Evolutionary conservation across 2,797 vertebrate genomes (phyloP), one percentile per base, ranked within the genome.

Genomic region (Yasuhikotakia modesta): DNA sequence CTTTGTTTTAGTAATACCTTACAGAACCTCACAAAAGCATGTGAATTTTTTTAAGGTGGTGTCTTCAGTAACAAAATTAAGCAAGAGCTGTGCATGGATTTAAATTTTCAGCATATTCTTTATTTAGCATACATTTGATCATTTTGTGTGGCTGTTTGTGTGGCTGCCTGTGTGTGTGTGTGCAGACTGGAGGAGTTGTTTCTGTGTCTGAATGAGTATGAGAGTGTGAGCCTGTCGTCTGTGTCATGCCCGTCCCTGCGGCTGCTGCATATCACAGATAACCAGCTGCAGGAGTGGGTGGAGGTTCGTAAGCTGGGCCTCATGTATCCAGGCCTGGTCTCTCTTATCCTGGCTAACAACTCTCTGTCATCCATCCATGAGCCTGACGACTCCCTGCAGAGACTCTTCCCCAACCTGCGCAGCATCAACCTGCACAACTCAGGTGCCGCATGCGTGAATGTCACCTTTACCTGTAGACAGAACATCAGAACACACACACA

Each of bases 361-460:
- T 90, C 91, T 55, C 80, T 99, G 82, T 91, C 87, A 0, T 92
- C 93, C 55, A 96, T 99, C 46, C 92, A 90, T 16, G 96, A 98
- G 86, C 90, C 92, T 0, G 90, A 89, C 58, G 96, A 96, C 78
- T 93, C 94, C 0, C 82, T 98, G 81, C 91, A 91, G 76, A 90
- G 87, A 73, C 92, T 98, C 4, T 99, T 99, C 85, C 96, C 96
- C 82, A 95, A 96, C 82, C 92, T 99, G 70, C 91, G 92, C 52
- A 95, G 94, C 88, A 94, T 99, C 92, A 99, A 96, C 90, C 95
- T 99, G 85, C 97, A 95, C 91, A 98, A 99, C 89, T 96, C 97
- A 92, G 96, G 97, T 99, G 58, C 58, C 75, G 65, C 35, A 39
- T 39, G 35, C 35, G 11, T 57, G 48, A 60, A 27, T 12, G 16